phyloP scores from a whole-genome alignment of 2,888 invertebrate genomes.

The Erannis defoliaria region DNA sequence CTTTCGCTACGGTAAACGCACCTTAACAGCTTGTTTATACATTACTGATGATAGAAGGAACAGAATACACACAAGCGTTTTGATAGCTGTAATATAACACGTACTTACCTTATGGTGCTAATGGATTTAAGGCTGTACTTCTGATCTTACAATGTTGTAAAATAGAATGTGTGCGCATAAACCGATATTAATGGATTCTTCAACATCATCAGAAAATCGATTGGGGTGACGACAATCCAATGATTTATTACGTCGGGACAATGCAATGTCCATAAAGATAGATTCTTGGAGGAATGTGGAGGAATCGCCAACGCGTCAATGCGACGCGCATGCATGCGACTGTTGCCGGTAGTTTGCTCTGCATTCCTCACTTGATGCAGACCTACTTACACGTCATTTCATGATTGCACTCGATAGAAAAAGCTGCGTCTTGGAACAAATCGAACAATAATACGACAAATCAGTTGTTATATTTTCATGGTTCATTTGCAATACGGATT shows the following conservation, averaged over 20 bases:
- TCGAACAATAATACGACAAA: background rate
- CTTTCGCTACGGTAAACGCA: no score
- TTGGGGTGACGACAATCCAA: conserved; percentile 38
- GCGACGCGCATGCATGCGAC: conserved; percentile 44
- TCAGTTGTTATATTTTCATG: no score
- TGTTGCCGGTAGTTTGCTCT: conserved; percentile 47
- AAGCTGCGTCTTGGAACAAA: conserved; percentile 5
- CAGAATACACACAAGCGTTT: no score
- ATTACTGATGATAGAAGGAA: no score
- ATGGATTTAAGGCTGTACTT: conserved; percentile 19
- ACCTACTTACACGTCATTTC: conserved; percentile 47
- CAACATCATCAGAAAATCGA: conserved; percentile 44
- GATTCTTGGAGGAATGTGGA: conserved; percentile 51
- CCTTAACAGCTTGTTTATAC: no score
- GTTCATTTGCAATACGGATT: background rate
- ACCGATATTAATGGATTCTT: conserved; percentile 46
- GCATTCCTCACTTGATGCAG: conserved; percentile 51
- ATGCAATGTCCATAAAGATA: conserved; percentile 57
- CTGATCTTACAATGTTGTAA: conserved; percentile 13
- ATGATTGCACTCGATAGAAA: conserved; percentile 28
- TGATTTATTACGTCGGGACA: conserved; percentile 43
- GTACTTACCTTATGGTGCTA: conserved; percentile 8
- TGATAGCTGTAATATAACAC: conserved; percentile 6
- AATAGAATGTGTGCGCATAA: conserved; percentile 34
- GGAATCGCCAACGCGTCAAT: conserved; percentile 44